These are phyloP conservation scores for Dipodomys ordii DNA, from an alignment of 2,113 vertebrate genomes.

Conservation along the genomic window DNA sequence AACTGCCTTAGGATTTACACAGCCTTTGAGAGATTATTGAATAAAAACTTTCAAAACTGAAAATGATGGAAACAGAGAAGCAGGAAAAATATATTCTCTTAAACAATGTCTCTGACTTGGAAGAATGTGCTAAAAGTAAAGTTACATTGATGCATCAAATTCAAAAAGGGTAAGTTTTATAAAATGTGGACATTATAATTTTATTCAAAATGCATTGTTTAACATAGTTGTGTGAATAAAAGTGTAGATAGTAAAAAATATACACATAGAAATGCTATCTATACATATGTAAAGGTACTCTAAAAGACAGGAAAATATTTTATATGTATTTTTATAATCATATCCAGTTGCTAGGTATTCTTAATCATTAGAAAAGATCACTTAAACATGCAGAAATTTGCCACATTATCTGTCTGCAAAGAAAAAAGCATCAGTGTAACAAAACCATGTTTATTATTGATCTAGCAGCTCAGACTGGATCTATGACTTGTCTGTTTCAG, in stretches of 20 bases:
- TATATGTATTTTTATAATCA: background rate
- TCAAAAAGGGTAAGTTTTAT: constrained; percentile 47
- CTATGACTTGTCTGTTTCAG: background rate
- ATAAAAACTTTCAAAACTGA: constrained; percentile 47
- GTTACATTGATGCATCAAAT: background rate
- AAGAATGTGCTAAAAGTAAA: constrained; percentile 68
- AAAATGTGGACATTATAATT: background rate
- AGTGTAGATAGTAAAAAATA: background rate
- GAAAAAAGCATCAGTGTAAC: constrained; percentile 65
- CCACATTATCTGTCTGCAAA: constrained; percentile 34
- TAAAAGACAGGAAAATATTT: background rate
- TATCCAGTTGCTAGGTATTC: background rate
- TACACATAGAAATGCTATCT: background rate
- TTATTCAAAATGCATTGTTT: background rate
- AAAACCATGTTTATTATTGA: constrained; percentile 69
- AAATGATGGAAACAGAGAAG: constrained; percentile 46
- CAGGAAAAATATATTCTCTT: constrained; percentile 67
- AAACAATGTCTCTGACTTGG: constrained; percentile 58
- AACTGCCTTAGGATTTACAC: constrained; percentile 44
- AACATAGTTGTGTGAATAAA: background rate
- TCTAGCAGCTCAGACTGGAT: constrained; percentile 37
- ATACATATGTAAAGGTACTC: background rate
- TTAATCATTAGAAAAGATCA: constrained; percentile 32
- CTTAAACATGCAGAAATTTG: constrained; percentile 57
- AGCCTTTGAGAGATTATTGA: constrained; percentile 43